A percentile compares a stretch with the other conserved stretches of the same genome.
Evolutionary conservation across 2,797 vertebrate genomes (phyloP).

Genomic region (Fratercula arctica): DNA sequence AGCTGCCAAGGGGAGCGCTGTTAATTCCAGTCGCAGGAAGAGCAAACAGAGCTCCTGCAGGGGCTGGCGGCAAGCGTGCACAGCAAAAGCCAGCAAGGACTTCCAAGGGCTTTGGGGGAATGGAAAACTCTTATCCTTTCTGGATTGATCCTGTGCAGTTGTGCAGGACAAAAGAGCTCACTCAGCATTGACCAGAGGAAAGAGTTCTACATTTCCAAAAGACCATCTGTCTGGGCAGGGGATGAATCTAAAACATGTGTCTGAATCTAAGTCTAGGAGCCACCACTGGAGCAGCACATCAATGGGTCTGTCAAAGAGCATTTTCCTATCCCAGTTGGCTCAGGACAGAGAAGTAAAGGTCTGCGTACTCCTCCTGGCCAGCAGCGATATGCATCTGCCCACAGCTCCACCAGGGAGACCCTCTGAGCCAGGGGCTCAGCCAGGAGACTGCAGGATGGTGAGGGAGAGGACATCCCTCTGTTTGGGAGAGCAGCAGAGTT

Average conservation of each 20-base stretch:
- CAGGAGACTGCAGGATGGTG: not conserved
- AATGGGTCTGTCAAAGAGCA: not conserved
- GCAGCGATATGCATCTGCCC: not conserved
- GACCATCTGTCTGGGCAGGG: accelerated
- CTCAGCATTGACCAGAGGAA: not conserved
- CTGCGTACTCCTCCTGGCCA: not conserved
- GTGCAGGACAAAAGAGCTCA: not conserved
- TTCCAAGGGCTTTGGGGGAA: constrained; percentile 30
- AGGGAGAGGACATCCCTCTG: not conserved
- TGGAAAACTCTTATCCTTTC: constrained; percentile 8
- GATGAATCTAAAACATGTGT: not conserved
- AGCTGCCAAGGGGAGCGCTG: constrained; percentile 24
- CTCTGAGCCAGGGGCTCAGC: not conserved
- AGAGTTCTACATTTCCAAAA: not conserved
- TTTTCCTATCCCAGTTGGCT: not conserved
- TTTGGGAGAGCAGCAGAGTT: not conserved
- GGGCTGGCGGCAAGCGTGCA: not conserved
- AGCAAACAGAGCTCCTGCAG: constrained; percentile 44
- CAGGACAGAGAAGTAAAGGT: not conserved
- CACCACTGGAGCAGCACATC: not conserved
- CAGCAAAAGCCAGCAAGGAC: not conserved
- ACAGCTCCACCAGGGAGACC: not conserved
- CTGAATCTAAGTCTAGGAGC: not conserved
- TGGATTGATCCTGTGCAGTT: not conserved
- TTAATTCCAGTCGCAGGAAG: constrained; percentile 34